Evolutionary conservation across 2,113 vertebrate genomes (phyloP), one percentile per base, ranked within the genome.

Genomic region (Phaethon lepturus): DNA sequence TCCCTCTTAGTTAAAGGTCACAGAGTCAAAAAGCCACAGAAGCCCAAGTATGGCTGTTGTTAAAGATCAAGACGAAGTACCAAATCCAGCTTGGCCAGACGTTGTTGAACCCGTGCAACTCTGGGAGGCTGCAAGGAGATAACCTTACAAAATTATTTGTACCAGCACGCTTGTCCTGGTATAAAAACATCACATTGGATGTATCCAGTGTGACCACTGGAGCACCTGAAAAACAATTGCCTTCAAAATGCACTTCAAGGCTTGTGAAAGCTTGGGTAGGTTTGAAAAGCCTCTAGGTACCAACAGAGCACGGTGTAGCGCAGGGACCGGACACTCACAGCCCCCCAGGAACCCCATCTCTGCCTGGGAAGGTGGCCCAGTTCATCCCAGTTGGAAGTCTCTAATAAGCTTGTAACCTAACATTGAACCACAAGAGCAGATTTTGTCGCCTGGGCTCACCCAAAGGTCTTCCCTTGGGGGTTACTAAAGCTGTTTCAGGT

Each of bases 291-390:
- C 53, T 68, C 26, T 35, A 25, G 62, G 58, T 90, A 52, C 40
- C n/a, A 67, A 13, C 6, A 64, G 62, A 47, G 25, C 47, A 67
- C 0, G 11, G 24, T 24, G 38, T 28, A 86, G 25, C 2, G 2
- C 40, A 73, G 49, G 23, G 35, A 45, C 23, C 3, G 5, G 44
- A 31, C 28, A 33, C 11, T 67, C 10, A 5, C 31, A 80, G 44
- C 1, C 5, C 40, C 18, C 20, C 0, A 17, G 1, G n/a, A n/a
- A 1, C 9, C 15, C 47, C 33, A 31, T 28, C 17, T n/a, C 49
- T 77, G 13, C 38, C 42, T 33, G 31, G 25, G 35, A 87, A 87
- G 3, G 22, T 49, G 25, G 4, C 29, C 10, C 52, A 49, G 22
- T 71, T 72, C 18, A 29, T 62, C 53, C 35, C 44, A 23, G 16